Evolutionary conservation across 2,888 invertebrate species (phyloP).

Genomic region (Ormyrus rosae): DNA sequence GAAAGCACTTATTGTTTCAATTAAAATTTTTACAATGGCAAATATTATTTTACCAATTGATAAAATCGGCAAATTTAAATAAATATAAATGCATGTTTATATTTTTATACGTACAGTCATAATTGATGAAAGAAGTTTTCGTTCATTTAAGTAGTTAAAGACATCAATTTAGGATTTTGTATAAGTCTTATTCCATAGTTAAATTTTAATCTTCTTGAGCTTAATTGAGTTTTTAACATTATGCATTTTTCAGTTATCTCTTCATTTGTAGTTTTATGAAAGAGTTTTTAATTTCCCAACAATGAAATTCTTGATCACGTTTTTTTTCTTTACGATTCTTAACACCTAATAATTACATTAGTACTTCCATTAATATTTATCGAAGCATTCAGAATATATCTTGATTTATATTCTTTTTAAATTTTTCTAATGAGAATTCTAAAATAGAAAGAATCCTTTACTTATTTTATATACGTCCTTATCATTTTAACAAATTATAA

Average conservation of each 20-base stretch:
- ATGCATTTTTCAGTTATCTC: background rate
- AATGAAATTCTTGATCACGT: constrained; percentile 1
- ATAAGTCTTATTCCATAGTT: background rate
- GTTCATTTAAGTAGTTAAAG: too few relatives aligned
- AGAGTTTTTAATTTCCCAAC: constrained; percentile 13
- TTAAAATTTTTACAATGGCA: too few relatives aligned
- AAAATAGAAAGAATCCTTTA: background rate
- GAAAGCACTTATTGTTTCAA: too few relatives aligned
- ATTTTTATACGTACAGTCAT: too few relatives aligned
- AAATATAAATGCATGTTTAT: too few relatives aligned
- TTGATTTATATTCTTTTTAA: constrained; percentile 20
- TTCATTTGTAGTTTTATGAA: background rate
- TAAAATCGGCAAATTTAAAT: too few relatives aligned
- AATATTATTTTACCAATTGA: too few relatives aligned
- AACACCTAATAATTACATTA: constrained; percentile 42
- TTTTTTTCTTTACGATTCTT: constrained; percentile 22
- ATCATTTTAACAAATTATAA: constrained; percentile 13
- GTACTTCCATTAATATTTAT: constrained; percentile 12
- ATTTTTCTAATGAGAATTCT: constrained; percentile 28
- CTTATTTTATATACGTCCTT: constrained; percentile 9
- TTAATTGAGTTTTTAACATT: constrained; percentile 1
- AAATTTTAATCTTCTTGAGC: constrained; percentile 24
- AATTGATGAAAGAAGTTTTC: too few relatives aligned
- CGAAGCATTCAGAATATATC: constrained; percentile 2
- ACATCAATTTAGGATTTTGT: constrained; percentile 2